A percentile compares a stretch with the other conserved stretches of the same genome.
Evolutionary conservation across 2,797 vertebrate genomes (phyloP).

Genomic region (Channa striata): DNA sequence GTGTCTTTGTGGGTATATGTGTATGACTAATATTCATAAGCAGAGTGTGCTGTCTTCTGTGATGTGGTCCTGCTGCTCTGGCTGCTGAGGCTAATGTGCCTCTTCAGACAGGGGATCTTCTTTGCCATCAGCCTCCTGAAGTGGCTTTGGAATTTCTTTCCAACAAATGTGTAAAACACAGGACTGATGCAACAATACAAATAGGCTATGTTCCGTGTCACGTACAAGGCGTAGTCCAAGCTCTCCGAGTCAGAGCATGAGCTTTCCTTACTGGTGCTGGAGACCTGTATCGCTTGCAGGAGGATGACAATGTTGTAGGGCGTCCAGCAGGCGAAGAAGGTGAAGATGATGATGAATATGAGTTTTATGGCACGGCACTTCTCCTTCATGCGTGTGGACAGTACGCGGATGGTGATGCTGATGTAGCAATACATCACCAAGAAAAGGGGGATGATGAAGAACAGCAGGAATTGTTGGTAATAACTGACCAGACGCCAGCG

Average conservation of each 20-base stretch:
- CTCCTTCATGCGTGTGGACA: constrained; percentile 79
- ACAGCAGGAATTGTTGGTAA: constrained; percentile 84
- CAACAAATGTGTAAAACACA: constrained; percentile 87
- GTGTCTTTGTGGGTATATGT: neutral
- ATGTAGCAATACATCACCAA: constrained; percentile 85
- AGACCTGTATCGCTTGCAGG: constrained; percentile 63
- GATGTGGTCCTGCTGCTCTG: constrained; percentile 79
- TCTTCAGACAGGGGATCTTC: constrained; percentile 76
- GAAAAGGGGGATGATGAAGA: constrained; percentile 82
- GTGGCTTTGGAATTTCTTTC: constrained; percentile 86
- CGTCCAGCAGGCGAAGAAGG: constrained; percentile 86
- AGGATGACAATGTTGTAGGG: constrained; percentile 85
- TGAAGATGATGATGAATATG: constrained; percentile 84
- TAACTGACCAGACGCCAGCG: constrained; percentile 78
- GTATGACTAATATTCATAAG: constrained; percentile 59
- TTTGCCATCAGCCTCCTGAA: constrained; percentile 74
- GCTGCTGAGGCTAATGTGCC: constrained; percentile 58
- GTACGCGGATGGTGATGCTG: constrained; percentile 80
- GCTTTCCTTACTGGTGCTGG: fast-evolving
- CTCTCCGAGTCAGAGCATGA: fast-evolving
- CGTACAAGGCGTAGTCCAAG: constrained; percentile 77
- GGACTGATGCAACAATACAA: constrained; percentile 87
- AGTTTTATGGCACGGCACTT: constrained; percentile 84
- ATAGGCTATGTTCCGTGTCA: constrained; percentile 84
- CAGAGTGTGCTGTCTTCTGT: constrained; percentile 71